These are phyloP conservation scores for Epizoanthus illoricatus DNA, from an alignment of 92 coral and sea anemone genomes.

Conservation along the genomic window DNA sequence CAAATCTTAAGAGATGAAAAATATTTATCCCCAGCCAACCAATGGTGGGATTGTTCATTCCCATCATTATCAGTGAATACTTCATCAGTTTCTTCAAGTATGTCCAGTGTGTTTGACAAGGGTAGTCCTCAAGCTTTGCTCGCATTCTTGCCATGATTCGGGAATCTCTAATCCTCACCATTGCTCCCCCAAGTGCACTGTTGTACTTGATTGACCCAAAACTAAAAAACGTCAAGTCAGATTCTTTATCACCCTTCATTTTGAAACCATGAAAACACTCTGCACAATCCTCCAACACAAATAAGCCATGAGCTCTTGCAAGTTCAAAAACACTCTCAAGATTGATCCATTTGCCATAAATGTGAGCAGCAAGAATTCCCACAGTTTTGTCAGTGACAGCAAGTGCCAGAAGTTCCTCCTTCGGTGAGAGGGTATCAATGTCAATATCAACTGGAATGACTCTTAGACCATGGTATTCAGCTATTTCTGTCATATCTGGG, in stretches of 20 bases:
- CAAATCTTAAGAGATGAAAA: slow-evolving; percentile 54
- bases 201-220: slow-evolving; percentile 93
- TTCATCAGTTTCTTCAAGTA: slow-evolving; percentile 66
- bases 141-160: slow-evolving; percentile 77
- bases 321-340: slow-evolving; percentile 70
- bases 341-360: slow-evolving; percentile 92
- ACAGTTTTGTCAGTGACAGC: slow-evolving; percentile 88
- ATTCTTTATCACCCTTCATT: slow-evolving; percentile 68
- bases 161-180: slow-evolving; percentile 64
- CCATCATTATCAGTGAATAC: slow-evolving; percentile 77
- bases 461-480: slow-evolving; percentile 71
- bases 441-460: slow-evolving; percentile 92
- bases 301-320: slow-evolving; percentile 67
- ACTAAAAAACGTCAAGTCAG: slow-evolving; percentile 85
- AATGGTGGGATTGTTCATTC: slow-evolving; percentile 57
- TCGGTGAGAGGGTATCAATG: slow-evolving; percentile 79
- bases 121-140: slow-evolving; percentile 64
- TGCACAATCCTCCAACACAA: slow-evolving; percentile 92
- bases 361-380: slow-evolving; percentile 86
- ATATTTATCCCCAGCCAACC: slow-evolving; percentile 43
- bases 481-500: slow-evolving; percentile 86
- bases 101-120: slow-evolving; percentile 67
- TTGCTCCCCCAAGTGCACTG: slow-evolving; percentile 90
- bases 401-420: slow-evolving; percentile 79
- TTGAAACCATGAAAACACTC: slow-evolving; percentile 91